Conservation (phyloP, 2,797 vertebrate genomes). For the Clamator glandarius region DNA sequence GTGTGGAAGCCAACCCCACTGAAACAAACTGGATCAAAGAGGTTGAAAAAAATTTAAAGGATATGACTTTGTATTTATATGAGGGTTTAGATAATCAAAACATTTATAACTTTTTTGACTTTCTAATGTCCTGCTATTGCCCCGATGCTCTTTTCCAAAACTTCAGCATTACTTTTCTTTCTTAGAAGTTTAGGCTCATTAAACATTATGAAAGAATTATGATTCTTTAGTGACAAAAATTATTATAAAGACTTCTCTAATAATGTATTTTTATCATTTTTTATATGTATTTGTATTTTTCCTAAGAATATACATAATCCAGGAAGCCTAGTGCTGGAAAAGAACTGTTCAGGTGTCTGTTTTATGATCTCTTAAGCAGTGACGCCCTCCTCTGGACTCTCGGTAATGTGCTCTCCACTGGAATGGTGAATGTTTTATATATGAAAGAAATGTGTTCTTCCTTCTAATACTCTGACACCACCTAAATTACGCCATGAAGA, state of each 20-base stretch:
- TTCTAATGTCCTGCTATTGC: background rate
- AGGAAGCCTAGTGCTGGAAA: background rate
- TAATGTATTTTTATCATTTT: background rate
- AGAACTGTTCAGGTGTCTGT: background rate
- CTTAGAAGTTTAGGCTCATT: background rate
- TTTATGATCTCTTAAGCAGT: slow-evolving; percentile 52
- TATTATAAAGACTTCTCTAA: background rate
- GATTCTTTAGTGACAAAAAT: background rate
- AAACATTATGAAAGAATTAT: background rate
- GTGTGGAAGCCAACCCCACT: background rate
- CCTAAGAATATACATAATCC: background rate
- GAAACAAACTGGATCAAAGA: background rate
- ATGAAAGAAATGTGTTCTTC: background rate
- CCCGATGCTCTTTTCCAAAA: background rate
- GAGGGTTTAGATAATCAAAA: background rate
- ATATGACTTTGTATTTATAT: background rate
- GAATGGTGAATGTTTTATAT: background rate
- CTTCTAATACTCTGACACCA: background rate
- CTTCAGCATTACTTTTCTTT: background rate
- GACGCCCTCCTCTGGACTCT: slow-evolving; percentile 76
- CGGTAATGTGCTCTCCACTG: background rate
- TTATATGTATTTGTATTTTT: no score
- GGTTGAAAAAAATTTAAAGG: background rate
- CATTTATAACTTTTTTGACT: background rate
- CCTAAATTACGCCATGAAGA: background rate